A percentile compares a stretch with the other conserved stretches of the same genome.
Conservation (phyloP, 2,113 vertebrate genomes). For the Lagopus muta region DNA sequence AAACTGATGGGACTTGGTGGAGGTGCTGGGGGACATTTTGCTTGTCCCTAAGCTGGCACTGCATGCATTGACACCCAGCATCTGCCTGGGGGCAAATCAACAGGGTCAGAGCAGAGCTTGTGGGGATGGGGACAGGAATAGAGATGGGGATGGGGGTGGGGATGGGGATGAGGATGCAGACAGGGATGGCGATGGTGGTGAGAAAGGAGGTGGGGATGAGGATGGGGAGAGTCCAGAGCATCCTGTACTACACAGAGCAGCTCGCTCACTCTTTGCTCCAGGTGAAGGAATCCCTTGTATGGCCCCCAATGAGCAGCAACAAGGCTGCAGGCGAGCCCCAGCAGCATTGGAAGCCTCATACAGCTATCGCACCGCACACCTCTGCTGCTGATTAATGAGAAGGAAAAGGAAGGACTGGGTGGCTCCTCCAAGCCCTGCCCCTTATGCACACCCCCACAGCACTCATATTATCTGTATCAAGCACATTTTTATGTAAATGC, state of each 20-base stretch:
- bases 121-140: neutral
- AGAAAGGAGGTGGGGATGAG: neutral
- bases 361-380: neutral
- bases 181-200: too few relatives aligned
- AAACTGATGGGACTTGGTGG: too few relatives aligned
- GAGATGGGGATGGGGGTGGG: too few relatives aligned
- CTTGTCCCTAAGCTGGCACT: too few relatives aligned
- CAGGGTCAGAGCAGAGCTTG: neutral
- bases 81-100: neutral
- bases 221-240: neutral
- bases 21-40: too few relatives aligned
- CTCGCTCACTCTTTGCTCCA: neutral
- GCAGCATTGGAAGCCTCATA: rapidly evolving
- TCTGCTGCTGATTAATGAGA: neutral
- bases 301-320: neutral
- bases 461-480: slow-evolving; percentile 63
- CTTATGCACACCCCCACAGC: neutral
- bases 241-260: too few relatives aligned
- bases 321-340: neutral
- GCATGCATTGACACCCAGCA: neutral
- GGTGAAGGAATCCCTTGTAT: rapidly evolving
- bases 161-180: too few relatives aligned
- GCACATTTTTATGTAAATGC: slow-evolving; percentile 75
- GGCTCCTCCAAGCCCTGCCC: slow-evolving; percentile 12
- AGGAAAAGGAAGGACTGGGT: neutral